Evolutionary conservation across 2,797 vertebrate genomes (phyloP).

Genomic region (Champsocephalus esox): DNA sequence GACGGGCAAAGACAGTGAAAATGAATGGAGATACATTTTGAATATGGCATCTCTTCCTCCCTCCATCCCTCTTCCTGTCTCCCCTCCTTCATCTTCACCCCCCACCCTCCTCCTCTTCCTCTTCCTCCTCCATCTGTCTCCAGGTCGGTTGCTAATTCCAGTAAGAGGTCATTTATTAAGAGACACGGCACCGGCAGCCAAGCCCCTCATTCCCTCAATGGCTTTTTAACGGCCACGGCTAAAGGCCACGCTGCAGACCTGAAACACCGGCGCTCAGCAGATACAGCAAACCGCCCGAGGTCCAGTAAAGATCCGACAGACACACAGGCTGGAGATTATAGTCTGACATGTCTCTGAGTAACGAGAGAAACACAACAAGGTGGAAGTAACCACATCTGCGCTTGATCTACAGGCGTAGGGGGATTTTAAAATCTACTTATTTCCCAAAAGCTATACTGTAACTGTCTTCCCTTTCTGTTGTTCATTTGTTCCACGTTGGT

Average conservation of each 20-base stretch:
- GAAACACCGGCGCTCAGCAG: constrained; percentile 64
- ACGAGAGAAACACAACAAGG: neutral
- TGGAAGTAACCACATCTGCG: neutral
- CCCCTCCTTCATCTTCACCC: neutral
- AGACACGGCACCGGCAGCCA: constrained; percentile 58
- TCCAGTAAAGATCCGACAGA: constrained; percentile 1
- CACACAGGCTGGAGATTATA: neutral
- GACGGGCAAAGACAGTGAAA: neutral
- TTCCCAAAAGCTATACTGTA: neutral
- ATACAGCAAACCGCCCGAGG: constrained; percentile 23
- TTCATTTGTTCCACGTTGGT: too few relatives aligned
- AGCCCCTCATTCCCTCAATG: constrained; percentile 73
- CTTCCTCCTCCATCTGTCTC: constrained; percentile 22
- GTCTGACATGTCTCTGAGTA: neutral
- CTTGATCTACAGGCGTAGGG: neutral
- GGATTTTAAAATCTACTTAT: neutral
- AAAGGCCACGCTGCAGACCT: constrained; percentile 40
- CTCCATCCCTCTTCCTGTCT: constrained; percentile 1
- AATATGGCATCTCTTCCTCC: neutral
- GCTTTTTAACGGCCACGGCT: constrained; percentile 72
- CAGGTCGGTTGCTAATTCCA: constrained; percentile 78
- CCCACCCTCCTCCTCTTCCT: neutral
- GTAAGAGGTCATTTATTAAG: constrained; percentile 83
- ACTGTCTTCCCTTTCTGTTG: too few relatives aligned
- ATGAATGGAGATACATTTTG: neutral